Conservation (phyloP, 2,113 vertebrate genomes). For the Sclerurus mexicanus region DNA sequence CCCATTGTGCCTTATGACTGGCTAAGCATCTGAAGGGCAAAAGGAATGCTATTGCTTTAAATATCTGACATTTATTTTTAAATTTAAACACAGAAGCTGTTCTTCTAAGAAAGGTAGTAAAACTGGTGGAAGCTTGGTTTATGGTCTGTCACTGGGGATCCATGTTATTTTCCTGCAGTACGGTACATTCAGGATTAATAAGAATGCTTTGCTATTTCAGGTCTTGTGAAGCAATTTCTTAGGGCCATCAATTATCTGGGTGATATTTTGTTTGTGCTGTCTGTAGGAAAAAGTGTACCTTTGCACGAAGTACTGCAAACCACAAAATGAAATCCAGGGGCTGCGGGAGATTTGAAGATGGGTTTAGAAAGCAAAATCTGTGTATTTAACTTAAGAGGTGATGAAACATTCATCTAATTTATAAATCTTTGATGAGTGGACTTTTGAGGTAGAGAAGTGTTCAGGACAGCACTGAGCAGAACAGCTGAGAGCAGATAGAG, state of each 20-base stretch:
- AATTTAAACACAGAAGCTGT: neutral
- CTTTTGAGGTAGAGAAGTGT: neutral
- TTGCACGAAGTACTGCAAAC: neutral
- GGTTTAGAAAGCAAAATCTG: neutral
- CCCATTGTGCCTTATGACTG: neutral
- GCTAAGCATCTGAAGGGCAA: neutral
- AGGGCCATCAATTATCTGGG: neutral
- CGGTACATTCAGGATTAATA: neutral
- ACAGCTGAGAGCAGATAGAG: neutral
- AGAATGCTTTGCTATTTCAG: neutral
- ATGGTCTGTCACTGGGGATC: neutral
- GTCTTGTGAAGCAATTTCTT: neutral
- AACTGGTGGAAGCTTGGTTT: neutral
- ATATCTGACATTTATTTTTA: neutral
- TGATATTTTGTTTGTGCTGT: neutral
- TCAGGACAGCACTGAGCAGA: neutral
- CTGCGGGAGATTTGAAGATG: neutral
- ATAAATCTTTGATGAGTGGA: constrained; percentile 5
- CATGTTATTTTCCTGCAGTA: neutral
- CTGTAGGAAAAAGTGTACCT: neutral
- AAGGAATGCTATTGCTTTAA: neutral
- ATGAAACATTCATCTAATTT: constrained; percentile 20
- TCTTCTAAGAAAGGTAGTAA: constrained; percentile 16
- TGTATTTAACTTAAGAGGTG: constrained; percentile 5
- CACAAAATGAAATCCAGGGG: neutral